These are phyloP conservation scores for Dysidea cf. avara DNA, from an alignment of 37 sponge, comb jelly and placozoan species.

Conservation along the genomic window DNA sequence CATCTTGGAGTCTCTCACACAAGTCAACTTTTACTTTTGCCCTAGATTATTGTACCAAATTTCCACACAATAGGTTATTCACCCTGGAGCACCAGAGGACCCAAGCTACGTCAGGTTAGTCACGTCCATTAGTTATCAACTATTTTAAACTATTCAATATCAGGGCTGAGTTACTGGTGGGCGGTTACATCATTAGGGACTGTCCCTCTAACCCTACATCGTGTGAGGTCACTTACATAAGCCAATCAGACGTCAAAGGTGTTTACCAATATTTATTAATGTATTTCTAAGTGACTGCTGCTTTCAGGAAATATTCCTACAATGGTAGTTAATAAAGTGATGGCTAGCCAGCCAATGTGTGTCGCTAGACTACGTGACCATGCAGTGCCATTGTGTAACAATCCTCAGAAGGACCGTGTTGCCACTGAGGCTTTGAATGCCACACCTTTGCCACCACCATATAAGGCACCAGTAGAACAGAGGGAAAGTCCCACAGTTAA, in stretches of 20 bases:
- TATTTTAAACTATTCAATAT: too few relatives aligned
- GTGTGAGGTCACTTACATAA: constrained; percentile 59
- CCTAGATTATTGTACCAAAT: too few relatives aligned
- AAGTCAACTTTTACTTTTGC: too few relatives aligned
- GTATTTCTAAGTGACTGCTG: neutral
- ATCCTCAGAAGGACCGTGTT: constrained; percentile 10
- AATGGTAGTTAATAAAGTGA: constrained; percentile 69
- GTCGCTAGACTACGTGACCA: constrained; percentile 47
- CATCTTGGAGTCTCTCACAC: too few relatives aligned
- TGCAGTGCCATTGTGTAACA: constrained; percentile 39
- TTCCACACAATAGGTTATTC: too few relatives aligned
- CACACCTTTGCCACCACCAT: neutral
- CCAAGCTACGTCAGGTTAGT: constrained; percentile 66
- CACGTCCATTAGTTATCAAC: too few relatives aligned
- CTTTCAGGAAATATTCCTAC: constrained; percentile 65
- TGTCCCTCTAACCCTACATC: constrained; percentile 19
- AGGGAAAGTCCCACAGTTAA: too few relatives aligned
- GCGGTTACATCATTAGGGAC: constrained; percentile 63
- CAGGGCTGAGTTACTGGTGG: constrained; percentile 49
- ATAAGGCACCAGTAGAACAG: too few relatives aligned
- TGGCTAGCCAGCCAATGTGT: constrained; percentile 68
- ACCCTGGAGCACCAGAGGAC: constrained; percentile 50
- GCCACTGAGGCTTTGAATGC: too few relatives aligned
- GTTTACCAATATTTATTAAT: too few relatives aligned
- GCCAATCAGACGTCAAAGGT: constrained; percentile 76